Evolutionary conservation across 2,113 vertebrate genomes (phyloP).

Genomic region (Hippolais icterina): DNA sequence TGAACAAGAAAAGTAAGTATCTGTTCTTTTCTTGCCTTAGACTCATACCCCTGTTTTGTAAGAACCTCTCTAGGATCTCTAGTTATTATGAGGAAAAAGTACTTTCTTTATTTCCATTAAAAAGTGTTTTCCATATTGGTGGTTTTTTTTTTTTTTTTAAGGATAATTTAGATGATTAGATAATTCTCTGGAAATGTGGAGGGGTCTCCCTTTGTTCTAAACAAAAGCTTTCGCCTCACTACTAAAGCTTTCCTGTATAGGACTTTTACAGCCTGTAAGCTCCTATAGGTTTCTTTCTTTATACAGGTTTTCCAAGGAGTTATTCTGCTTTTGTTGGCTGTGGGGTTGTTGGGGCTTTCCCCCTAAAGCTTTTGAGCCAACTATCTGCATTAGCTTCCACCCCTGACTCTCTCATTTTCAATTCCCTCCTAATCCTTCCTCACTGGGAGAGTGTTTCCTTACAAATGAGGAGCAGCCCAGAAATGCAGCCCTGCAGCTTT

Average conservation of each 20-base stretch:
- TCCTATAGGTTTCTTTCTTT: neutral
- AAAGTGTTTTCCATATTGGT: neutral
- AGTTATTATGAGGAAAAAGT: neutral
- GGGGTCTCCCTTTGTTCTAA: neutral
- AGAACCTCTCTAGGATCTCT: neutral
- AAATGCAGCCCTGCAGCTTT: neutral
- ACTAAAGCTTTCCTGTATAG: neutral
- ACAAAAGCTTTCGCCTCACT: neutral
- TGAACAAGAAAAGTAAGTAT: neutral
- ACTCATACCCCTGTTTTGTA: neutral
- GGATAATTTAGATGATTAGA: neutral
- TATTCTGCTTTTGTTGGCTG: neutral
- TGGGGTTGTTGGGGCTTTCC: accelerated
- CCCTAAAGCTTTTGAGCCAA: neutral
- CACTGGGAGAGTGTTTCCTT: neutral
- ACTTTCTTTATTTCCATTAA: neutral
- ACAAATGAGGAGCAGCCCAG: neutral
- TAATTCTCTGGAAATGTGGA: neutral
- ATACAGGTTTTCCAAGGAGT: neutral
- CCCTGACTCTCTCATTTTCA: neutral
- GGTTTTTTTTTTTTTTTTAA: neutral
- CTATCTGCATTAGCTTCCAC: neutral
- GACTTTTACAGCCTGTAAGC: neutral
- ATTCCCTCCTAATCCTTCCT: neutral
- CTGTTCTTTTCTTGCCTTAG: neutral